Evolutionary conservation across 2,113 vertebrate species (phyloP).

Genomic region (Apistogramma diplotaenia): DNA sequence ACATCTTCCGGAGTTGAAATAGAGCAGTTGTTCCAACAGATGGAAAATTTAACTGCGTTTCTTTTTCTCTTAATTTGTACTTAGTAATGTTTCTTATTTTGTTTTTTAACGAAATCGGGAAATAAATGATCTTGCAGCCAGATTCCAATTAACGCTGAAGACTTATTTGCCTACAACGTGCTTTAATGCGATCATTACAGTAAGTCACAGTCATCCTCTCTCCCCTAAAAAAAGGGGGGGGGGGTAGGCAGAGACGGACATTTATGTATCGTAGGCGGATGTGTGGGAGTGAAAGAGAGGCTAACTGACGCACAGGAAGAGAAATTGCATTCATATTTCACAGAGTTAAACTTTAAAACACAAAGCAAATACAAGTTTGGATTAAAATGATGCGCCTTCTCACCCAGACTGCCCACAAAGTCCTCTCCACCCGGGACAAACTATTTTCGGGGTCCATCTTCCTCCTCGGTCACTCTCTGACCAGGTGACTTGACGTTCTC

Average conservation of each 20-base stretch:
- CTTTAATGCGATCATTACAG: background rate
- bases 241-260: background rate
- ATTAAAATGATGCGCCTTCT: slow-evolving; percentile 28
- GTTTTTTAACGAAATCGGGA: too few relatives aligned
- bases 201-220: background rate
- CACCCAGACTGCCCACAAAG: slow-evolving; percentile 75
- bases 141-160: background rate
- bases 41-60: background rate
- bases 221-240: too few relatives aligned
- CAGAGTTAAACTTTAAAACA: background rate
- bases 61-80: too few relatives aligned
- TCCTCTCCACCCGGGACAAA: slow-evolving; percentile 53
- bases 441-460: slow-evolving; percentile 66
- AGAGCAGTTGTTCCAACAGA: background rate
- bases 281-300: background rate
- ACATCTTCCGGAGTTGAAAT: too few relatives aligned
- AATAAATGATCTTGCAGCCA: background rate
- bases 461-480: background rate
- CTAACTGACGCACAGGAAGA: background rate
- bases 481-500: background rate
- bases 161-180: background rate
- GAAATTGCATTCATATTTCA: background rate
- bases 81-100: too few relatives aligned
- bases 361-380: background rate
- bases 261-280: background rate